These are phyloP conservation scores for Pomacea canaliculata DNA, from an alignment of 2,888 invertebrate genomes.

Conservation along the genomic window DNA sequence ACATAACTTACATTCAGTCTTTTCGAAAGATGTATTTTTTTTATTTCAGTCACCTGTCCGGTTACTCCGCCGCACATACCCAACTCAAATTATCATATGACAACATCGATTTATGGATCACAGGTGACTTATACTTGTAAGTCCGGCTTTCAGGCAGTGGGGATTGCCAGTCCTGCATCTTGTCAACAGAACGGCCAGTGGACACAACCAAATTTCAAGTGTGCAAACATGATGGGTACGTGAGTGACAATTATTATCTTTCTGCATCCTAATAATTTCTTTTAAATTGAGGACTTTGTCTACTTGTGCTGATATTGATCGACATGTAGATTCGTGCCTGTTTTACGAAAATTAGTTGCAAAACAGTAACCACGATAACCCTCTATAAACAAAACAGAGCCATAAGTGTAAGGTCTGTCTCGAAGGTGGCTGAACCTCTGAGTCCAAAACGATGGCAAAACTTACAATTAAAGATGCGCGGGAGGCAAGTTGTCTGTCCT, in stretches of 20 bases:
- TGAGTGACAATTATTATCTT: background rate
- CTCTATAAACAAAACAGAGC: too few species aligned
- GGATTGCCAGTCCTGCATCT: slow-evolving; percentile 5
- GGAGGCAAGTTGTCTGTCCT: too few species aligned
- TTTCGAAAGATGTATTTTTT: background rate
- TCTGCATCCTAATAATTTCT: background rate
- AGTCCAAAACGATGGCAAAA: too few species aligned
- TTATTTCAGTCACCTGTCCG: background rate
- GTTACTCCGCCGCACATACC: background rate
- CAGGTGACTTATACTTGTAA: slow-evolving; percentile 14
- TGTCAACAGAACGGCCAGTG: slow-evolving; percentile 9
- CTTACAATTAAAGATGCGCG: too few species aligned
- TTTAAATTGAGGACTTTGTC: too few species aligned
- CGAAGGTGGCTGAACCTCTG: too few species aligned
- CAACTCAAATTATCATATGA: background rate
- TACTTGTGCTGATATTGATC: too few species aligned
- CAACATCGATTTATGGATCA: background rate
- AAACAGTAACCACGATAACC: too few species aligned
- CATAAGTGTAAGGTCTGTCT: too few species aligned
- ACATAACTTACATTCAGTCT: too few species aligned
- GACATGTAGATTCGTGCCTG: too few species aligned
- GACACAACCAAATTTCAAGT: slow-evolving; percentile 5
- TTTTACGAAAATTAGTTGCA: too few species aligned
- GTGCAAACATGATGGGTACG: slow-evolving; percentile 22
- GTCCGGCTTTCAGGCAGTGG: slow-evolving; percentile 17